These are phyloP conservation scores for Tichodroma muraria DNA, from an alignment of 2,113 vertebrate species.

Conservation along the genomic window DNA sequence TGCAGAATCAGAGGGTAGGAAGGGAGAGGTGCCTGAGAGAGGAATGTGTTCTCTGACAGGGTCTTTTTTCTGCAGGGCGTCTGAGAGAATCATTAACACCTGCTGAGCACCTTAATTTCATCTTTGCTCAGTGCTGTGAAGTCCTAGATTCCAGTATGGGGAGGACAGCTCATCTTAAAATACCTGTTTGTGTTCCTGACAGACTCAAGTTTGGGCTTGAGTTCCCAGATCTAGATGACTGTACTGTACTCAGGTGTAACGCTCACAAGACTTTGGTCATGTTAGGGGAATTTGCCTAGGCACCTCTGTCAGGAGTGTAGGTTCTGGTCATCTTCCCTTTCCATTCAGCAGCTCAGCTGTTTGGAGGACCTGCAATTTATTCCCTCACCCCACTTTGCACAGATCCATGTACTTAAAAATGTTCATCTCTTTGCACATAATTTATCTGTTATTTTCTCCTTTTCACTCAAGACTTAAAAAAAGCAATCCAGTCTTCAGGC, in stretches of 20 bases:
- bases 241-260: neutral
- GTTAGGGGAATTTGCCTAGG: neutral
- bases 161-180: neutral
- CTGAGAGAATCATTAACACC: neutral
- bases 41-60: fast-evolving
- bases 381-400: neutral
- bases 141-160: neutral
- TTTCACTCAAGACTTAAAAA: neutral
- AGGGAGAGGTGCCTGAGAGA: neutral
- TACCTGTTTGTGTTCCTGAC: neutral
- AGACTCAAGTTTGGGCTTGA: neutral
- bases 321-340: neutral
- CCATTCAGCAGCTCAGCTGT: neutral
- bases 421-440: neutral
- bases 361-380: fast-evolving
- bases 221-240: neutral
- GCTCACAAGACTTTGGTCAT: neutral
- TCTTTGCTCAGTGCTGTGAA: neutral
- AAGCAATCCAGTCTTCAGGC: neutral
- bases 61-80: neutral
- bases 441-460: neutral
- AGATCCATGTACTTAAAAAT: neutral
- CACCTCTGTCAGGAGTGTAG: neutral
- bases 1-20: neutral
- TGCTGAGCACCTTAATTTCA: neutral